phyloP scores from a whole-genome alignment of 1,140 invertebrate species.

The Babylonia areolata region DNA sequence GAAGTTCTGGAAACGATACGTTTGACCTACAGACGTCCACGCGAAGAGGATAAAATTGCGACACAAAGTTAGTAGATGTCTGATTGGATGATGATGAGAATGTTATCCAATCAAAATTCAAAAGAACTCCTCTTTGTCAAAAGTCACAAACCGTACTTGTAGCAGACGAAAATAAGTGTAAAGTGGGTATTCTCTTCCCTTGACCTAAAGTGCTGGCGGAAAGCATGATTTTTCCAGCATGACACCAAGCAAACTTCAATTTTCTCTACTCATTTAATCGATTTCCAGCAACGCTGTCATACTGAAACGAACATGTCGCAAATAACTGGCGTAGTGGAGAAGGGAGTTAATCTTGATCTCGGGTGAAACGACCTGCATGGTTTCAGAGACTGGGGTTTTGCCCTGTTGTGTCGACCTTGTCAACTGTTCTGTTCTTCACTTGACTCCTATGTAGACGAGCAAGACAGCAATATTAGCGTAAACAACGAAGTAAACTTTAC shows the following conservation, averaged over 20 bases:
- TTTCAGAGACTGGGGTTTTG: too few relatives aligned
- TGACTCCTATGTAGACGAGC: too few relatives aligned
- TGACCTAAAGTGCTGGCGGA: too few relatives aligned
- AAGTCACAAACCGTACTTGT: background rate
- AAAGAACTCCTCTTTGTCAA: background rate
- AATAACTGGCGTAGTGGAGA: background rate
- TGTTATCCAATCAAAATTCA: conserved; percentile 1
- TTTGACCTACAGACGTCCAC: conserved; percentile 36
- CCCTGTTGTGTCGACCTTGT: too few relatives aligned
- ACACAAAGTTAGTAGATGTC: background rate
- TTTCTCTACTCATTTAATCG: background rate
- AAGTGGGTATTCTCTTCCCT: background rate
- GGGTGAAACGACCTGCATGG: background rate
- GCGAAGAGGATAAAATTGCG: background rate
- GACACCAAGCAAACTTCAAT: background rate
- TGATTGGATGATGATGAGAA: conserved; percentile 5
- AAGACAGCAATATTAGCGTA: too few relatives aligned
- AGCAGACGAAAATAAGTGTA: conserved; percentile 27
- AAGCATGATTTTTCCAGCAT: background rate
- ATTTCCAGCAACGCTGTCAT: background rate
- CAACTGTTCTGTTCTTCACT: too few relatives aligned
- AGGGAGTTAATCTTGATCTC: background rate
- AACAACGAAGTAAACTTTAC: too few relatives aligned
- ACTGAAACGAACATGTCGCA: background rate
- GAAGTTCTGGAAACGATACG: background rate